Percentiles rank a stretch among this genome's conserved stretches.
phyloP scores from a whole-genome alignment of 2,888 invertebrate species.

The Meliscaeva auricollis region DNA sequence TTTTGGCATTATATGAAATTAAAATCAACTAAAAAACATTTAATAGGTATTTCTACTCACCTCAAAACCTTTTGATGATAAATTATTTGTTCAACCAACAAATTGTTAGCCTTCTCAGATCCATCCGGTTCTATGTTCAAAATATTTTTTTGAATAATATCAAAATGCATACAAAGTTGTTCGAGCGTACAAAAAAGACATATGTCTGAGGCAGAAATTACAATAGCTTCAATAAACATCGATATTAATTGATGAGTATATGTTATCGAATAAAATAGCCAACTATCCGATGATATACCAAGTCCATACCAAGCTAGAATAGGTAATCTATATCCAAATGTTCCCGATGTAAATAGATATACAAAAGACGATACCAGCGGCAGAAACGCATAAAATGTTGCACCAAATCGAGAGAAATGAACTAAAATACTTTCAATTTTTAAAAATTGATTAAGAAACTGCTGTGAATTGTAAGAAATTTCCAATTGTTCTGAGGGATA shows the following conservation, averaged over 20 bases:
- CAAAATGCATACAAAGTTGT: constrained; percentile 70
- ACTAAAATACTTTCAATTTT: constrained; percentile 21
- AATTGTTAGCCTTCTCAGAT: not conserved
- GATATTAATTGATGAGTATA: constrained; percentile 8
- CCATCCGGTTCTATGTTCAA: constrained; percentile 33
- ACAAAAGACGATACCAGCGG: not conserved
- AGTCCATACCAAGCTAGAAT: no score
- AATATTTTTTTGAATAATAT: constrained; percentile 52
- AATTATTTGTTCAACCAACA: not conserved
- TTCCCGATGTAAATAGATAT: not conserved
- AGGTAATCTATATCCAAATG: no score
- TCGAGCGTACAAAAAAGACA: constrained; percentile 55
- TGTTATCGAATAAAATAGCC: not conserved
- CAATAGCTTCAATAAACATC: constrained; percentile 1
- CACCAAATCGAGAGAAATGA: constrained; percentile 9
- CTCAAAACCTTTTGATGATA: constrained; percentile 19
- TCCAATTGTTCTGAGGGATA: constrained; percentile 27
- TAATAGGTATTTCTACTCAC: not conserved
- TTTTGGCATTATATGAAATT: no score
- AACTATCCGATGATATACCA: not conserved
- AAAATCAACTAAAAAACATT: no score
- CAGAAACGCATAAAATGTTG: not conserved
- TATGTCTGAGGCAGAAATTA: constrained; percentile 57
- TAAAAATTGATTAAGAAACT: constrained; percentile 1
- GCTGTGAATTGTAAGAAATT: not conserved